Evolutionary conservation across 2,797 vertebrate genomes (phyloP).

Genomic region (Natrix natrix): DNA sequence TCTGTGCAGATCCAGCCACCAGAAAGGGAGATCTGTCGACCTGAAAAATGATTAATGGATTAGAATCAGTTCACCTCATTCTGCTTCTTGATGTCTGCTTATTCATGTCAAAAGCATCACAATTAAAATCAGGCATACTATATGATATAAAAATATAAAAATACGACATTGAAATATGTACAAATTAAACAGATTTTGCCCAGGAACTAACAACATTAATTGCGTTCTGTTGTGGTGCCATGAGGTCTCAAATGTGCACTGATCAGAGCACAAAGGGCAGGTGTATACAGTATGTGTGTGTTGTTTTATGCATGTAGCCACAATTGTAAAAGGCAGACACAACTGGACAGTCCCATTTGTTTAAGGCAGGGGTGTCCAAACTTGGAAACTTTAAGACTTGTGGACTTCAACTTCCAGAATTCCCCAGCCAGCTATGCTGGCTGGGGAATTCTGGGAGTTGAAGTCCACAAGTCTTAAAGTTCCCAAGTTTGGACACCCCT

Average conservation of each 20-base stretch:
- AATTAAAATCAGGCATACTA: background rate
- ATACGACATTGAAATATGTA: background rate
- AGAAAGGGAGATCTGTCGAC: background rate
- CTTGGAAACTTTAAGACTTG: too few species aligned
- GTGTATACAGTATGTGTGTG: background rate
- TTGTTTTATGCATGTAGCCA: too few species aligned
- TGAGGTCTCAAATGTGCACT: background rate
- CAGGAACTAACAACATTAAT: background rate
- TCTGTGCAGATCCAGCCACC: background rate
- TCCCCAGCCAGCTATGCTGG: too few species aligned
- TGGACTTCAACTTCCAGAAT: too few species aligned
- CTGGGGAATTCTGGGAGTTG: too few species aligned
- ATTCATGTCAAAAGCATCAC: background rate
- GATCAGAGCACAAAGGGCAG: background rate
- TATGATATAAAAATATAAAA: background rate
- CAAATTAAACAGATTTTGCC: background rate
- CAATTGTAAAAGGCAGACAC: background rate
- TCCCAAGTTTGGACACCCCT: too few species aligned
- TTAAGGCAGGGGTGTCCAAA: too few species aligned
- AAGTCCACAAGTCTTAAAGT: too few species aligned
- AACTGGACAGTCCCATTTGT: background rate
- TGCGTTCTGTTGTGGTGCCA: background rate
- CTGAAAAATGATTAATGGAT: background rate
- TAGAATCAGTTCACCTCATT: background rate
- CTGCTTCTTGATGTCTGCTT: background rate